Evolutionary conservation across 2,797 vertebrate species (phyloP).

Genomic region (Malacoctenus gilli): DNA sequence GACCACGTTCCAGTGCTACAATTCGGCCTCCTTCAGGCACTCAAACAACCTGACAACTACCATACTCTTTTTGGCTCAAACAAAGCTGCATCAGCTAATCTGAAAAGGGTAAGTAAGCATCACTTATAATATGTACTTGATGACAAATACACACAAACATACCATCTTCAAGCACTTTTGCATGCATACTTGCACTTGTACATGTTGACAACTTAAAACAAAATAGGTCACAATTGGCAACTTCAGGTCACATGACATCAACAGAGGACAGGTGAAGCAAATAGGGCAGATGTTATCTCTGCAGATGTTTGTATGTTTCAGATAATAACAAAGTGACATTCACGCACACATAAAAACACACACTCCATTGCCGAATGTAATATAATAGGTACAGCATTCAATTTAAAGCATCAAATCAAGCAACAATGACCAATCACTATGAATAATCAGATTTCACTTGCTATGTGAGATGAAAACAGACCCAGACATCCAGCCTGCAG

Average conservation of each 20-base stretch:
- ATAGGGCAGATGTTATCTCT: slow-evolving; percentile 42
- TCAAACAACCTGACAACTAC: not conserved
- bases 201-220: no score
- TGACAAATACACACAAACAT: no score
- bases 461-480: no score
- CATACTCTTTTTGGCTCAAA: not conserved
- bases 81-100: no score
- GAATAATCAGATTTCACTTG: no score
- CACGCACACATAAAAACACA: not conserved
- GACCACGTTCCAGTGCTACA: not conserved
- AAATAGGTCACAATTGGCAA: not conserved
- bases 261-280: slow-evolving; percentile 57
- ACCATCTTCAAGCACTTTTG: no score
- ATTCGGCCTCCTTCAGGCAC: not conserved
- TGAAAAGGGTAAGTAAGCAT: no score
- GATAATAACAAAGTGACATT: slow-evolving; percentile 7
- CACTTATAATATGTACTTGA: no score
- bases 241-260: not conserved
- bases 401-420: no score
- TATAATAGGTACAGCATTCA: not conserved
- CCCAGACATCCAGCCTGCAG: no score
- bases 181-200: no score
- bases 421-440: no score
- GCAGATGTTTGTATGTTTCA: slow-evolving; percentile 8
- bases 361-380: slow-evolving; percentile 4